Evolutionary conservation across 2,797 vertebrate genomes (phyloP), one percentile per base, ranked within the genome.

Genomic region (Aphelocoma californica): DNA sequence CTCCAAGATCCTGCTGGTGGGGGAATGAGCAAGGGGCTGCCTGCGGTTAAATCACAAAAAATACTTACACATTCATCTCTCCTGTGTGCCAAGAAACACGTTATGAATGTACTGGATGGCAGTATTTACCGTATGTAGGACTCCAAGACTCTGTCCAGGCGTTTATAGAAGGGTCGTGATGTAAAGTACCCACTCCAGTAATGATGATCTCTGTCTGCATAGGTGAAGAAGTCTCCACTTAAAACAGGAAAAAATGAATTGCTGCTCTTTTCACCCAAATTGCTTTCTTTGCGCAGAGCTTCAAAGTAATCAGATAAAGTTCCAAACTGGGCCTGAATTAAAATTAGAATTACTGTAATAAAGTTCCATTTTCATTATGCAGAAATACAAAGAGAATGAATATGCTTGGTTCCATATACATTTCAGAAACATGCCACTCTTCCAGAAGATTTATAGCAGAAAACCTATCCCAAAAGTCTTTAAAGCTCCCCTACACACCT

Each of bases 121-220:
- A 73, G 31, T 14, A 89, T 62, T 75, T 98, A 98, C 98, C 98
- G 97, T 92, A 99, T 95, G 79, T 98, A 97, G 12, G 98, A 98
- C 95, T 99, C 99, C 96, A 99, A 88, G n/a, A 97, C 94, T 66
- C 99, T 97, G 95, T 99, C 99, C 48, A 99, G 97, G 3, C 98
- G 97, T 75, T 99, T 99, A 94, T 99, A 99, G 88, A 99, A 99
- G 4, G 99, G 99, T 50, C 99, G 98, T 3, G 99, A 99, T 45
- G 99, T 99, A 95, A 98, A 99, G 96, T 98, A 99, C 12, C 99
- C 99, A 77, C 99, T 99, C 99, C 99, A 99, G 92, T 99, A 99
- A 93, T 99, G 99, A 93, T 99, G 98, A 38, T 99, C 99, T 48
- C 99, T 98, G 97, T 99, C 99, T 2, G 99, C 99, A 16, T 99